These are phyloP conservation scores for Anniella stebbinsi DNA, from an alignment of 2,797 vertebrate species.

Conservation along the genomic window DNA sequence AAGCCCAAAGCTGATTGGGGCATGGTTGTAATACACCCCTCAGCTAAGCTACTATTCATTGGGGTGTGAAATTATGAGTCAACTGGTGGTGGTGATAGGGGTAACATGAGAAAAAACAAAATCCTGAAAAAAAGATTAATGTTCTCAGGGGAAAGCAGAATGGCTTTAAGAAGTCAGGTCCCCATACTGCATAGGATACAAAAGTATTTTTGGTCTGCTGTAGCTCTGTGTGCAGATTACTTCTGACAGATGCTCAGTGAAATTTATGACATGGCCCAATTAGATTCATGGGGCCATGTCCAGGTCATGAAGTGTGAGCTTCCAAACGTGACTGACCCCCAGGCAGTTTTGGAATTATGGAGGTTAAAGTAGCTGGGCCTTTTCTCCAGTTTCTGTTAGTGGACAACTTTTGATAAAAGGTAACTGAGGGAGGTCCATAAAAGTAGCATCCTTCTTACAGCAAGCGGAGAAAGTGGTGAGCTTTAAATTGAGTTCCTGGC, in stretches of 20 bases:
- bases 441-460: neutral
- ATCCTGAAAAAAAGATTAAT: slow-evolving; percentile 41
- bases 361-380: neutral
- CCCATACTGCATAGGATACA: neutral
- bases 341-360: slow-evolving; percentile 10
- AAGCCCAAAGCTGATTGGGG: neutral
- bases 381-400: neutral
- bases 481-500: neutral
- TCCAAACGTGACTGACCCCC: slow-evolving; percentile 22
- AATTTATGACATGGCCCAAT: slow-evolving; percentile 22
- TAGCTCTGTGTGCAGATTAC: neutral
- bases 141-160: slow-evolving; percentile 13
- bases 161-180: neutral
- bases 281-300: slow-evolving; percentile 14
- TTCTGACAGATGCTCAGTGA: slow-evolving; percentile 36
- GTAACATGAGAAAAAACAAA: slow-evolving; percentile 27
- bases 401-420: neutral
- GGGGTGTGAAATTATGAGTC: neutral
- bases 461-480: neutral
- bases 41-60: neutral
- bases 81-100: slow-evolving; percentile 16
- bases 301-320: fast-evolving
- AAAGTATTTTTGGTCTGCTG: slow-evolving; percentile 14
- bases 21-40: fast-evolving
- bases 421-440: neutral